Base-by-base conservation (phyloP, 2,113 vertebrate species). In the Varanus komodoensis region DNA sequence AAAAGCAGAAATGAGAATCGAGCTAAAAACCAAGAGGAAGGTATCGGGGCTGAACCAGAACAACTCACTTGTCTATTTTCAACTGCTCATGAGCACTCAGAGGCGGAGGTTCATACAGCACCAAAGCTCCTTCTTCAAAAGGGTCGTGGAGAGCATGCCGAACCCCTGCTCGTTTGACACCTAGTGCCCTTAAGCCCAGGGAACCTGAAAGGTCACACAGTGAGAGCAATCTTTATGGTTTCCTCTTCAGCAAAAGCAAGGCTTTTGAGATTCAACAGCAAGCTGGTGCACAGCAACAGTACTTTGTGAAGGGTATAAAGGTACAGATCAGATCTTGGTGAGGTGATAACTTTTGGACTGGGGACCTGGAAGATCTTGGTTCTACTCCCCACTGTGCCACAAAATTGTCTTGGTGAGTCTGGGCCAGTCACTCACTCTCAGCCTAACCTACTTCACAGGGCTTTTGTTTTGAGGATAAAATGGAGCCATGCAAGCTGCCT, bases 1-100 rank as follows among this genome's bases (percentile, higher is more conserved):
- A 67, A 79, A 84, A 92, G 93, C 81, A 25, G 50, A 89, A 50
- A 48, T 19, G 19, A 34, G 32, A 82, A 48, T 2, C 44, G 73
- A 54, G 2, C 38, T 68, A 5, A 85, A 84, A 73, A 80, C 69
- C 89, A 90, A 88, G 85, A 82, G 61, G n/a, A 79, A 90, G 5
- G 27, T 68, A 34, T 6, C 34, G 29, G 7, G 6, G 21, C 27
- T 19, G 6, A 78, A 79, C 83, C 89, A 4, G 48, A 32, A 84
- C 88, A 91, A 98, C 98, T 92, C 96, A 99, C 99, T 99, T 99
- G 94, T 99, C 98, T 88, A 98, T 97, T 97, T 99, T 99, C 95
- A 99, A 97, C 87, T 98, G 98, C 82, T 99, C 98, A 8, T 99
- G 99, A 92, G 97, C 96, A 11, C 97, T 98, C 88, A 99, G 95